Conservation (phyloP, 2,797 vertebrate species). For the Scomberomorus guttatus region DNA sequence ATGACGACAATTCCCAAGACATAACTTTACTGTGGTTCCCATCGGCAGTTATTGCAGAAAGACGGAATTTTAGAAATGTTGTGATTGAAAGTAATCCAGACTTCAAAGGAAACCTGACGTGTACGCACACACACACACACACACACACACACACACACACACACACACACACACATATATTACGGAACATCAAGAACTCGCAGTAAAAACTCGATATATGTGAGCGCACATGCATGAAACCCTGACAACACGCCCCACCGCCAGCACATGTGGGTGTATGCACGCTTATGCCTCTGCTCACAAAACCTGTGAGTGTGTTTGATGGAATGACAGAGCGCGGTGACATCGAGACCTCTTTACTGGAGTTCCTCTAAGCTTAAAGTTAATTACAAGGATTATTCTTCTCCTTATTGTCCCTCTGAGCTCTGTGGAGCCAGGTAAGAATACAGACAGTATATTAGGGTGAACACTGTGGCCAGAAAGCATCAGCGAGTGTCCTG, state of each 20-base stretch:
- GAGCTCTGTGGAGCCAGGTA: conserved; percentile 41
- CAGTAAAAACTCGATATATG: not conserved
- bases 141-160: conserved; percentile 3
- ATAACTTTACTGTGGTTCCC: too few species aligned
- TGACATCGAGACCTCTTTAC: not conserved
- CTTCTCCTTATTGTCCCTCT: conserved; percentile 37
- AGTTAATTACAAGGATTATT: conserved; percentile 59
- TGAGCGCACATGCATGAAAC: not conserved
- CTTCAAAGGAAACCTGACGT: not conserved
- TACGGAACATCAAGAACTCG: not conserved
- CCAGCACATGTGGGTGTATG: not conserved
- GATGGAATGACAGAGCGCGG: not conserved
- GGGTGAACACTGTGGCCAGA: not conserved
- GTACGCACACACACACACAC: not conserved
- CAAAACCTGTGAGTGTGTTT: not conserved
- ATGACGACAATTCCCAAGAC: too few species aligned
- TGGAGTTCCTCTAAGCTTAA: conserved; percentile 38
- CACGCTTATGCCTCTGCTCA: not conserved
- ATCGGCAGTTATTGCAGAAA: too few species aligned
- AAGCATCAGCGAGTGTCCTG: not conserved
- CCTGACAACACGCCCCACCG: not conserved
- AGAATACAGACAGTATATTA: conserved; percentile 4
- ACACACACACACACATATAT: not conserved
- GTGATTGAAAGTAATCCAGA: too few species aligned
- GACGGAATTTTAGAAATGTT: too few species aligned